These are phyloP conservation scores for Pseudonaja textilis DNA, from an alignment of 2,113 vertebrate species.

Conservation along the genomic window DNA sequence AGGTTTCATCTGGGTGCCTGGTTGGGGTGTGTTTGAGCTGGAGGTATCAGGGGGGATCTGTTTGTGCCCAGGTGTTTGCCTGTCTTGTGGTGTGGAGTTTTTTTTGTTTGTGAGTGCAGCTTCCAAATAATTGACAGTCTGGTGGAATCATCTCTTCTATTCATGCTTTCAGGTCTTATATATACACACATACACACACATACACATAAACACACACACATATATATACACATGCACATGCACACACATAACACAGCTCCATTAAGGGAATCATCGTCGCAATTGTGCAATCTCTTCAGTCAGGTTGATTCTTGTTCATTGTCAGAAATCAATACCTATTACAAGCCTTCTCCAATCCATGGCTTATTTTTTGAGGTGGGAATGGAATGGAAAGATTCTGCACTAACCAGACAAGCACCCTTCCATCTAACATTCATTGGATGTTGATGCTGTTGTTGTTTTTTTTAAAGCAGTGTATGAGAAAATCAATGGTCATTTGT, in stretches of 20 bases:
- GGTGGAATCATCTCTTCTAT: no score
- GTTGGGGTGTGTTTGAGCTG: no score
- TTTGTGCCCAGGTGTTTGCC: no score
- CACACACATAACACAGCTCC: not conserved
- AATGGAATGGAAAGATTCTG: slow-evolving; percentile 14
- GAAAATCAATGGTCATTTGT: slow-evolving; percentile 71
- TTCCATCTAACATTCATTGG: slow-evolving; percentile 31
- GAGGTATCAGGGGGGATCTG: no score
- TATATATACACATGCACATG: no score
- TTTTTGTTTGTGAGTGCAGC: no score
- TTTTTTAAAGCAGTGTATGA: not conserved
- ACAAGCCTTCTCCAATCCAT: not conserved
- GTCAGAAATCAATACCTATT: slow-evolving; percentile 35
- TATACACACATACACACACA: no score
- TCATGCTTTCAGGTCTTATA: no score
- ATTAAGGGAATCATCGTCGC: slow-evolving; percentile 44
- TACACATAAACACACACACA: no score
- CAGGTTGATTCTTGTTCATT: slow-evolving; percentile 46
- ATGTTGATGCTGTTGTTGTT: slow-evolving; percentile 45
- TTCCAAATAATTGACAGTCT: no score
- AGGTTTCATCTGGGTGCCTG: no score
- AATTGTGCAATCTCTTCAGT: slow-evolving; percentile 31
- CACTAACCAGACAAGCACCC: slow-evolving; percentile 16
- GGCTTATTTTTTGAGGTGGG: not conserved
- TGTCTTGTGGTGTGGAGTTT: no score